These are phyloP conservation scores for Axinella damicornis DNA, from an alignment of 37 sponge, comb jelly and placozoan genomes.

Conservation along the genomic window DNA sequence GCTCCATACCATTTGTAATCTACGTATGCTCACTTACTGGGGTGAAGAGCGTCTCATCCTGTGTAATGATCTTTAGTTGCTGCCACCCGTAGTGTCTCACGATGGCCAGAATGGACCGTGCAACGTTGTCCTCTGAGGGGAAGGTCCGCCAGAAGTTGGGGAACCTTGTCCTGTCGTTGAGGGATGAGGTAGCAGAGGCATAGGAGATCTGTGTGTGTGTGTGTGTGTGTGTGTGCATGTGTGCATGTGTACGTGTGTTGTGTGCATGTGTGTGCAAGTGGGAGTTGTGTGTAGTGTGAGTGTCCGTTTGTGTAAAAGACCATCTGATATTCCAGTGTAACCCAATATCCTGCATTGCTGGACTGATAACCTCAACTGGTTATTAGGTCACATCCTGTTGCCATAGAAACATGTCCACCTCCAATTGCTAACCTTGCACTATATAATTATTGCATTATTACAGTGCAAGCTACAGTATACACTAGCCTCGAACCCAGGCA, in stretches of 20 bases:
- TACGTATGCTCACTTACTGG: conserved; percentile 38
- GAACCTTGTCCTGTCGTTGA: conserved; percentile 10
- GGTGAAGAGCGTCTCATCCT: conserved; percentile 47
- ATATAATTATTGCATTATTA: too few species aligned
- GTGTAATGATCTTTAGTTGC: conserved; percentile 69
- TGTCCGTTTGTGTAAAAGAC: conserved; percentile 7
- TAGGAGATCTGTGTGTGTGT: conserved; percentile 51
- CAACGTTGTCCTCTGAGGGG: conserved; percentile 46
- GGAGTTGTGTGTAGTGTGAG: conserved; percentile 11
- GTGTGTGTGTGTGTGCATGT: conserved; percentile 52
- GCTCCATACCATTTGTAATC: too few species aligned
- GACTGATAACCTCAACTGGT: too few species aligned
- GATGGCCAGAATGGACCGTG: conserved; percentile 19
- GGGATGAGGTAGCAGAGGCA: conserved; percentile 9
- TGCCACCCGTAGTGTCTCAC: conserved; percentile 61
- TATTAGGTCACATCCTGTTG: too few species aligned
- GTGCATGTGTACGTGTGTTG: conserved; percentile 44
- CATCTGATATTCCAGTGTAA: too few species aligned
- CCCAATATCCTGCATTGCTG: too few species aligned
- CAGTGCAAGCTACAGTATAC: too few species aligned
- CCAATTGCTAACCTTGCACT: not conserved
- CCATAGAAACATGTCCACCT: not conserved
- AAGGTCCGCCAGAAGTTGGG: conserved; percentile 56
- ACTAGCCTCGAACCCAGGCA: too few species aligned
- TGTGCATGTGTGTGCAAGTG: conserved; percentile 9